Evolutionary conservation across 2,888 invertebrate genomes (phyloP), one percentile per base, ranked within the genome.

Genomic region (Mystacides longicornis): DNA sequence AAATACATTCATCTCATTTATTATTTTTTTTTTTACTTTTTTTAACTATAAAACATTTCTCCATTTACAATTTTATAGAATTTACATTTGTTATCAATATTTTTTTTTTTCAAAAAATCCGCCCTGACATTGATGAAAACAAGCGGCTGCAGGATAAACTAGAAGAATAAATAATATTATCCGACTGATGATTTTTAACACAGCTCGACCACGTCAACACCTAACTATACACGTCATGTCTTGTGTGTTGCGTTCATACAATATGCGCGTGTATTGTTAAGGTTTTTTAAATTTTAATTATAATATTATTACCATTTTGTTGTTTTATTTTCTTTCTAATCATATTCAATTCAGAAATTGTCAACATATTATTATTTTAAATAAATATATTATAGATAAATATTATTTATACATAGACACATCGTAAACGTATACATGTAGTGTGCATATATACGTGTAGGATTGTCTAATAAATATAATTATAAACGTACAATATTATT

Each of bases 301-400:
- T n/a, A n/a, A n/a, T n/a, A n/a, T n/a, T n/a, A n/a, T n/a, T n/a
- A n/a, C n/a, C n/a, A n/a, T n/a, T n/a, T n/a, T n/a, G n/a, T n/a
- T n/a, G n/a, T n/a, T n/a, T n/a, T n/a, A n/a, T n/a, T n/a, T n/a
- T n/a, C n/a, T n/a, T n/a, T n/a, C n/a, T n/a, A n/a, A n/a, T n/a
- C n/a, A n/a, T n/a, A n/a, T n/a, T 37, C 14, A 37, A 37, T 37
- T 37, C 37, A 37, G 14, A 37, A 58, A 58, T 56, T 58, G 58
- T 56, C 55, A 58, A 61, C 60, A 60, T 57, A 59, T 59, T 59
- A 59, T n/a, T n/a, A n/a, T n/a, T n/a, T n/a, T n/a, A n/a, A n/a
- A n/a, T n/a, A n/a, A n/a, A n/a, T n/a, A n/a, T n/a, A n/a, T n/a
- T n/a, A 61, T 61, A 61, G 57, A 61, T 61, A 61, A 54, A 57